These are phyloP conservation scores for Drosophila suboccidentalis DNA, from an alignment of 2,888 invertebrate species.

Conservation along the genomic window DNA sequence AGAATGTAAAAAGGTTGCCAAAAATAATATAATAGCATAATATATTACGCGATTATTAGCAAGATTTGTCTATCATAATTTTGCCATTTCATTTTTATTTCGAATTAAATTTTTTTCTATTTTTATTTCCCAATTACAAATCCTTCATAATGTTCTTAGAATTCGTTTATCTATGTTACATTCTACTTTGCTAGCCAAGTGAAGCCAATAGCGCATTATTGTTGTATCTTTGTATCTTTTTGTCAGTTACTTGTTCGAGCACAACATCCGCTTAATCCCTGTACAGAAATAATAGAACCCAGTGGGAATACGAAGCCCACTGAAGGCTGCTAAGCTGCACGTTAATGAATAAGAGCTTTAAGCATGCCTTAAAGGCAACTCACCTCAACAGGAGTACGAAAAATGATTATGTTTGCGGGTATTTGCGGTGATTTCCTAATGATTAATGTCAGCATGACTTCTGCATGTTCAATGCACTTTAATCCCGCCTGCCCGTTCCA, in stretches of 20 bases:
- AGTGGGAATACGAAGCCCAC: conserved; percentile 54
- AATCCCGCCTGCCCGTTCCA: not conserved
- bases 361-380: conserved; percentile 11
- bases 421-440: conserved; percentile 13
- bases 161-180: not conserved
- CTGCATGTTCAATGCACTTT: not conserved
- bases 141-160: not conserved
- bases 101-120: too few species aligned
- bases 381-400: not conserved
- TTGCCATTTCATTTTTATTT: too few species aligned
- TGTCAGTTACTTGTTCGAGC: conserved; percentile 4
- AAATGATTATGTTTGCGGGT: not conserved
- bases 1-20: too few species aligned
- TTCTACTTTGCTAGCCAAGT: not conserved
- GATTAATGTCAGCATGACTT: conserved; percentile 5
- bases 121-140: too few species aligned
- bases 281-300: conserved; percentile 51
- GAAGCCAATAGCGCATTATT: not conserved
- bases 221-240: not conserved
- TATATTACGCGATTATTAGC: too few species aligned
- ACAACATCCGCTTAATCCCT: conserved; percentile 56
- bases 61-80: too few species aligned
- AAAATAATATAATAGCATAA: too few species aligned
- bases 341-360: conserved; percentile 36
- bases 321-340: conserved; percentile 53